Evolutionary conservation across 2,888 invertebrate genomes (phyloP).

Genomic region (Euzophera pinguis): DNA sequence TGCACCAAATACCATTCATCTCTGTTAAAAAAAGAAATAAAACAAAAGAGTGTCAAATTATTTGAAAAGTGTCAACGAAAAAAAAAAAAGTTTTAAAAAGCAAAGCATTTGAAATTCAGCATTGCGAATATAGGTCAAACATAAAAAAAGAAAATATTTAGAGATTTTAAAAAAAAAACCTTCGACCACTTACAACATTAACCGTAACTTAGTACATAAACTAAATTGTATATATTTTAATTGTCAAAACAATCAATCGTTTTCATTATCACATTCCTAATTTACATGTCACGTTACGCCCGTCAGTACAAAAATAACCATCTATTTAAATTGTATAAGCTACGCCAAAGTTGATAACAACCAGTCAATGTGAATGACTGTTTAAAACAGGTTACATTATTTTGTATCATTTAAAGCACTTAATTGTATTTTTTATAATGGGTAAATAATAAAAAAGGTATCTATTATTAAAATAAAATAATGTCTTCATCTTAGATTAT

Average conservation of each 20-base stretch:
- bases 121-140: too few relatives aligned
- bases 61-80: too few relatives aligned
- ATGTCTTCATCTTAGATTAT: too few relatives aligned
- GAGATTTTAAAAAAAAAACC: too few relatives aligned
- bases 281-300: neutral
- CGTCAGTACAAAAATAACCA: constrained; percentile 5
- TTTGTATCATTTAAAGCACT: neutral
- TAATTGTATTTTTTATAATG: too few relatives aligned
- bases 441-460: too few relatives aligned
- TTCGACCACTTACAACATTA: too few relatives aligned
- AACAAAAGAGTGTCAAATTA: neutral
- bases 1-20: neutral
- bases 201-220: neutral
- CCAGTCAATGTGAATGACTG: neutral
- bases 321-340: neutral
- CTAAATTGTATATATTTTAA: neutral
- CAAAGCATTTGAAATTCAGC: too few relatives aligned
- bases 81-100: too few relatives aligned
- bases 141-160: too few relatives aligned
- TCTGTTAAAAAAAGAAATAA: neutral
- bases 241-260: neutral
- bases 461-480: too few relatives aligned
- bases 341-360: neutral
- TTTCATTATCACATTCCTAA: neutral
- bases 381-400: neutral